Percentiles rank a stretch among this genome's conserved stretches.
phyloP scores from a whole-genome alignment of 53 echinoderm and acorn worm species.

The Echinometra lucunter region DNA sequence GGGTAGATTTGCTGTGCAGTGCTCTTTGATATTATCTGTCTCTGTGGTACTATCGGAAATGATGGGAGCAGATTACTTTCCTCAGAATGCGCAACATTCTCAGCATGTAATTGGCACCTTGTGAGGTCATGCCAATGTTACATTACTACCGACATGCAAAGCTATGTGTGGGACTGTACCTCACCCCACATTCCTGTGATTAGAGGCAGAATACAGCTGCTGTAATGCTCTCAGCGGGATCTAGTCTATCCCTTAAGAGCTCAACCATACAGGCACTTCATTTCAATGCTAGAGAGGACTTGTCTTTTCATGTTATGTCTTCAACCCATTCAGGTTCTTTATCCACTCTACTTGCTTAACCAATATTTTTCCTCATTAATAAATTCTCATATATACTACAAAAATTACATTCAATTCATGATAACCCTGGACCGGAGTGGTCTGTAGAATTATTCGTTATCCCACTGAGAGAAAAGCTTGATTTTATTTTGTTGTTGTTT shows the following conservation, averaged over 20 bases:
- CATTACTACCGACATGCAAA: slow-evolving; percentile 48
- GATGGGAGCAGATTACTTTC: slow-evolving; percentile 49
- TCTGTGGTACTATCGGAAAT: slow-evolving; percentile 13
- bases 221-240: slow-evolving; percentile 58
- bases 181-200: slow-evolving; percentile 56
- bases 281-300: neutral
- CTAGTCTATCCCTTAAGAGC: slow-evolving; percentile 28
- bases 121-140: slow-evolving; percentile 63
- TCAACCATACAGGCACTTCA: slow-evolving; percentile 31
- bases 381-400: neutral
- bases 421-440: neutral
- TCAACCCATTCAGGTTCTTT: neutral
- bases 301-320: slow-evolving; percentile 7
- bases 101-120: slow-evolving; percentile 69
- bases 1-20: neutral
- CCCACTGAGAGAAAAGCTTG: neutral
- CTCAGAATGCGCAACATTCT: slow-evolving; percentile 59
- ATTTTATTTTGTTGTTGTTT: neutral
- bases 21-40: neutral
- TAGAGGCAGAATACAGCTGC: slow-evolving; percentile 25
- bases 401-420: neutral
- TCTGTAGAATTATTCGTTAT: neutral
- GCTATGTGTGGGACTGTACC: slow-evolving; percentile 55
- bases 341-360: neutral
- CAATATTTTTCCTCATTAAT: neutral